These are phyloP conservation scores for Chondrilla cf. caribensis DNA, from an alignment of 37 sponge, comb jelly and placozoan genomes.

Conservation along the genomic window DNA sequence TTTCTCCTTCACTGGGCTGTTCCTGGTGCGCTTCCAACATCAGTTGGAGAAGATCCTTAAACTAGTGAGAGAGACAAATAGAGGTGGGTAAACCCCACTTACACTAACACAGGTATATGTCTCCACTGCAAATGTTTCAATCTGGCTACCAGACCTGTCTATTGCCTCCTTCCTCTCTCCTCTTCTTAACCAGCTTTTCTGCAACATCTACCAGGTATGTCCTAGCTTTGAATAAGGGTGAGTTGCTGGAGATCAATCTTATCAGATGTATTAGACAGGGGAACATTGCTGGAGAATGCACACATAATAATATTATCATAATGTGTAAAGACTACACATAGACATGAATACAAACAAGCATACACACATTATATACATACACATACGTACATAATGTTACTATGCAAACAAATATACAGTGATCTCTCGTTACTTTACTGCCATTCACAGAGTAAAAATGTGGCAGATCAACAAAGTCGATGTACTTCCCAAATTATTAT, in stretches of 20 bases:
- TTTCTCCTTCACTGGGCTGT: neutral
- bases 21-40: slow-evolving; percentile 58
- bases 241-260: neutral
- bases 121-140: neutral
- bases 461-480: too few species aligned
- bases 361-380: too few species aligned
- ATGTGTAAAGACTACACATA: too few species aligned
- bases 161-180: neutral
- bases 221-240: neutral
- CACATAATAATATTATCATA: neutral
- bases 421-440: too few species aligned
- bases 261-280: neutral
- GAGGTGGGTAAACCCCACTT: neutral
- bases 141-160: neutral
- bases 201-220: neutral
- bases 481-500: too few species aligned
- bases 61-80: slow-evolving; percentile 16
- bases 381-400: too few species aligned
- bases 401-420: too few species aligned
- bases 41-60: slow-evolving; percentile 61
- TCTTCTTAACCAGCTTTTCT: neutral
- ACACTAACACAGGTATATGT: neutral
- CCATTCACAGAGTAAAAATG: too few species aligned
- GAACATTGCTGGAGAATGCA: neutral
- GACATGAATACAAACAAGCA: too few species aligned